These are phyloP conservation scores for Uropetala carovei DNA, from an alignment of 2,888 invertebrate genomes.

Conservation along the genomic window DNA sequence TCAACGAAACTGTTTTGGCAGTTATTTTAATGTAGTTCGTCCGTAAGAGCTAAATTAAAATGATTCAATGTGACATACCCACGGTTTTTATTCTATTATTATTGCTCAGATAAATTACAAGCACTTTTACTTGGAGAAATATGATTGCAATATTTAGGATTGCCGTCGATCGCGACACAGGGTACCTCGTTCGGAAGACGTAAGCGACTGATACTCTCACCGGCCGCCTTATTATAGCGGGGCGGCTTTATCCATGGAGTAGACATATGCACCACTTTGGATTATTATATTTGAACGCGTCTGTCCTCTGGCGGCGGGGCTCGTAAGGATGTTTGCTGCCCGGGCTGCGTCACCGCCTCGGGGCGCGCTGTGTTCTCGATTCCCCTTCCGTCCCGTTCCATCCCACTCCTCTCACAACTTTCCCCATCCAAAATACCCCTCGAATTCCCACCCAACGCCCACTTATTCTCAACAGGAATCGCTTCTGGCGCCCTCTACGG, in stretches of 20 bases:
- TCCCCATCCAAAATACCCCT: slow-evolving; percentile 1
- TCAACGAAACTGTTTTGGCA: too few relatives aligned
- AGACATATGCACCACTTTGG: background rate
- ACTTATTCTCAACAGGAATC: slow-evolving; percentile 25
- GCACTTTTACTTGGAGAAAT: too few relatives aligned
- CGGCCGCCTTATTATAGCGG: too few relatives aligned
- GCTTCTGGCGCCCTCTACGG: slow-evolving; percentile 41
- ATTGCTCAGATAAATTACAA: too few relatives aligned
- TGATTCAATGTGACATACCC: too few relatives aligned
- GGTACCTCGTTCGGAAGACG: too few relatives aligned
- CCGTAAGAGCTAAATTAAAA: too few relatives aligned
- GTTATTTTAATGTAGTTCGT: too few relatives aligned
- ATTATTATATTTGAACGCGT: slow-evolving; percentile 59
- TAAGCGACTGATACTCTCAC: too few relatives aligned
- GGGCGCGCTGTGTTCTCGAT: background rate
- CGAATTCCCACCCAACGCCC: background rate
- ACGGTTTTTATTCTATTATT: too few relatives aligned
- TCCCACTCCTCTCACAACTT: slow-evolving; percentile 2
- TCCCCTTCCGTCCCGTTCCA: background rate
- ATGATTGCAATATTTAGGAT: too few relatives aligned
- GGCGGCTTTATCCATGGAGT: background rate
- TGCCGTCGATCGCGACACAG: too few relatives aligned
- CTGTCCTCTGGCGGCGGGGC: slow-evolving; percentile 40
- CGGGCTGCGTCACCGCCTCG: slow-evolving; percentile 30
- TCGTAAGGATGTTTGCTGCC: slow-evolving; percentile 37